Conservation (phyloP, 2,797 vertebrate genomes). For the Pyrocephalus nanus region DNA sequence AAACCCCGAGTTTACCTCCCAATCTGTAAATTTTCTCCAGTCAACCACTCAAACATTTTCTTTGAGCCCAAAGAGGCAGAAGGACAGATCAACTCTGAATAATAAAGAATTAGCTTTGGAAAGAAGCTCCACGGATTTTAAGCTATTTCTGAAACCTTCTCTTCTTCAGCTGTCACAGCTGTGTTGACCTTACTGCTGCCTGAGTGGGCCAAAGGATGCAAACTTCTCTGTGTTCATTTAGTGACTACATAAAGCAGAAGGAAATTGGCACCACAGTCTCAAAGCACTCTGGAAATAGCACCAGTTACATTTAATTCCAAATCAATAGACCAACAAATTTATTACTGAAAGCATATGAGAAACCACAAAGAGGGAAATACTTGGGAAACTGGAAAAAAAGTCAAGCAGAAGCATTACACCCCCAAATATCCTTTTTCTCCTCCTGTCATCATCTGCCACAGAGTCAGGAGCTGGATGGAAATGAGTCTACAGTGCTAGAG, state of each 20-base stretch:
- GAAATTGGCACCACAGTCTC: background rate
- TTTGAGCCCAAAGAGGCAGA: background rate
- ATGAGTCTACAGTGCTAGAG: background rate
- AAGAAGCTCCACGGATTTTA: background rate
- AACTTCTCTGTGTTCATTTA: background rate
- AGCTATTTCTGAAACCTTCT: background rate
- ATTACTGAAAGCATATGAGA: background rate
- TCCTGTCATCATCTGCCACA: background rate
- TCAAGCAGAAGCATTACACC: background rate
- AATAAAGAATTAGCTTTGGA: background rate
- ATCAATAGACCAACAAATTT: background rate
- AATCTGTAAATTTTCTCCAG: background rate
- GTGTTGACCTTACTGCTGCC: background rate
- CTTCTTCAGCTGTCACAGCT: background rate
- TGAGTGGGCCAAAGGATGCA: background rate
- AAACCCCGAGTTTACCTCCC: background rate
- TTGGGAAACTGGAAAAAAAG: background rate
- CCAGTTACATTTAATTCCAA: background rate
- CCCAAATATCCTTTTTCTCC: background rate
- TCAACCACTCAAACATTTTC: background rate
- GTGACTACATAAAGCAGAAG: background rate
- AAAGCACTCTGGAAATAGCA: background rate
- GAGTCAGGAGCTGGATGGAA: background rate
- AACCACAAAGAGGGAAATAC: background rate
- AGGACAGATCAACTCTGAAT: background rate